These are phyloP conservation scores for Sigmodon hispidus DNA, from an alignment of 2,113 vertebrate genomes.

Conservation along the genomic window DNA sequence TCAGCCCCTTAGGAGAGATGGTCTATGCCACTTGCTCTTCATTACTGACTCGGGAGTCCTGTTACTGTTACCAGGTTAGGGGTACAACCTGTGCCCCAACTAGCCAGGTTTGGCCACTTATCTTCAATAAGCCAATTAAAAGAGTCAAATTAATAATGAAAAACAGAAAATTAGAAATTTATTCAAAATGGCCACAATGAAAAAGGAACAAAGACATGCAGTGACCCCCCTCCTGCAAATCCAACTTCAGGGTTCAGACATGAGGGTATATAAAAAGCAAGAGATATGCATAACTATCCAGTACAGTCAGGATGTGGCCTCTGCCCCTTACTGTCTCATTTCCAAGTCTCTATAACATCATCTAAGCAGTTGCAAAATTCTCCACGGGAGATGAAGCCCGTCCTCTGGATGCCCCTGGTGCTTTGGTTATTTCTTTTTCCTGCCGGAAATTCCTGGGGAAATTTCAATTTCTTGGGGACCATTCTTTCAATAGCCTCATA, in stretches of 20 bases:
- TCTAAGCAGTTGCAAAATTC: neutral
- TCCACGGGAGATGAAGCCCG: neutral
- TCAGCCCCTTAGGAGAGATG: neutral
- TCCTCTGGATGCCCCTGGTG: neutral
- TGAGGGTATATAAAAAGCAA: neutral
- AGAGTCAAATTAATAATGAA: neutral
- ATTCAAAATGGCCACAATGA: neutral
- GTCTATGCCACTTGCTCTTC: neutral
- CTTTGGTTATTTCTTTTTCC: neutral
- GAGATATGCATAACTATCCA: neutral
- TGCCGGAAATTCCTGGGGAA: neutral
- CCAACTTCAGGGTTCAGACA: neutral
- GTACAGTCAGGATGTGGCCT: neutral
- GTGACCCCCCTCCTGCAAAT: neutral
- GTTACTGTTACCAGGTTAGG: neutral
- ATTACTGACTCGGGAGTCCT: neutral
- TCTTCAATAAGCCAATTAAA: neutral
- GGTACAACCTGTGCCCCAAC: neutral
- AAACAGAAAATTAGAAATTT: neutral
- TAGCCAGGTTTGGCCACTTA: neutral
- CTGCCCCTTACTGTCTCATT: neutral
- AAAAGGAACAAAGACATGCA: neutral
- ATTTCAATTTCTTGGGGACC: neutral
- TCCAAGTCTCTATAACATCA: neutral
- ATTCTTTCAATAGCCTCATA: neutral